A percentile compares a stretch with the other conserved stretches of the same genome.
Conservation (phyloP, 2,888 invertebrate species). For the Apodemia duryi region DNA sequence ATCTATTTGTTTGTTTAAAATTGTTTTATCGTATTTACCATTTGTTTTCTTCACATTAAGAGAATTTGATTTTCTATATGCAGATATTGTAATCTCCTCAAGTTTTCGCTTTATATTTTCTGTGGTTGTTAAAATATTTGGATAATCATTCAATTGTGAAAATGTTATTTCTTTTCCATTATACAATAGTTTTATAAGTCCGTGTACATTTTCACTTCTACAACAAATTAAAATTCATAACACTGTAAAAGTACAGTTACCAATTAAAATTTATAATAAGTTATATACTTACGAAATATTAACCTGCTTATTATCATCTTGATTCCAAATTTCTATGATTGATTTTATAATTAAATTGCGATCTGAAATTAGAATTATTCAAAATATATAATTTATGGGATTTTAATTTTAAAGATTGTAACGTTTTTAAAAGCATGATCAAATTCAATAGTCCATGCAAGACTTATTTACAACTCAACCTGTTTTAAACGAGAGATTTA, state of each 20-base stretch:
- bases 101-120: constrained; percentile 19
- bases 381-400: neutral
- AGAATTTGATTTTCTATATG: neutral
- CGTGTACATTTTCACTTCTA: constrained; percentile 50
- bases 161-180: constrained; percentile 53
- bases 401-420: neutral
- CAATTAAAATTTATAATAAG: neutral
- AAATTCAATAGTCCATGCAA: no score
- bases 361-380: constrained; percentile 33
- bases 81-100: constrained; percentile 13
- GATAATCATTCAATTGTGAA: constrained; percentile 30
- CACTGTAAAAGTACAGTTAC: neutral
- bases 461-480: no score
- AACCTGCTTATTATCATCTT: constrained; percentile 28
- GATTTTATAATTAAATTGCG: constrained; percentile 53
- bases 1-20: constrained; percentile 25
- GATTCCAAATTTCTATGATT: constrained; percentile 49
- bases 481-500: no score
- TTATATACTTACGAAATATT: constrained; percentile 42
- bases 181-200: constrained; percentile 50
- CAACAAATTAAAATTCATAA: constrained; percentile 29
- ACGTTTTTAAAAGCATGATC: no score
- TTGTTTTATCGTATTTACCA: constrained; percentile 18
- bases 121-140: constrained; percentile 19
- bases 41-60: neutral